Base-by-base conservation (phyloP, 2,113 vertebrate genomes). In the Eolophus roseicapilla region DNA sequence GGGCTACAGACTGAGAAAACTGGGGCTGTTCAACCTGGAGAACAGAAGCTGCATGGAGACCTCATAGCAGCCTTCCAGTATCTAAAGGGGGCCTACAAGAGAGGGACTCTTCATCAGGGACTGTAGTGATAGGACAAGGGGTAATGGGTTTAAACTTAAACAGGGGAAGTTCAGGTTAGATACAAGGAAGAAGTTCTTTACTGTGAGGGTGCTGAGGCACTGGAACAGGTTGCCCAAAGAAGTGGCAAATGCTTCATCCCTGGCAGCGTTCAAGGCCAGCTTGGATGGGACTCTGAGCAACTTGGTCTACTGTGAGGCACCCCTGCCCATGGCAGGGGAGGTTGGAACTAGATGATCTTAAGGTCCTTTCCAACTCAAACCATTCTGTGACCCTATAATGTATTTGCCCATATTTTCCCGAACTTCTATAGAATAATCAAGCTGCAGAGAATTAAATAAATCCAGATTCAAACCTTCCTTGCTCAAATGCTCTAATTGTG, bases 401-500 rank as follows among this genome's bases (percentile, higher is more conserved):
- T 1, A 0, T 43, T 90, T 41, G 11, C 25, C n/a, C n/a, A 31
- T 71, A 82, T 89, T 62, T 31, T 9, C 7, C 20, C 6, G 6
- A 47, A 55, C 4, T 5, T 49, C 64, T 53, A 49, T n/a, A 71
- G 62, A 64, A 50, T 17, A n/a, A 10, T 33, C 67, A 65, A 80
- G 15, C n/a, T 94, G 78, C n/a, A 70, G n/a, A 76, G 39, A 82
- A 75, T 23, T 20, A 46, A 67, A 31, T 6, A 94, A 85, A 71
- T 28, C 13, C 49, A 74, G 35, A 65, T 53, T 8, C 37, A 79
- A 80, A 71, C 5, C 25, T 31, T 59, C 67, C 18, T 52, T 69
- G 23, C 63, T 69, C 44, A 52, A 29, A 46, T 2, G 10, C 33
- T 78, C 55, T 39, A 17, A n/a, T 19, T 0, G 0, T 73, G 27